Evolutionary conservation across 2,797 vertebrate species (phyloP), one percentile per base, ranked within the genome.

Genomic region (Cuniculus paca): DNA sequence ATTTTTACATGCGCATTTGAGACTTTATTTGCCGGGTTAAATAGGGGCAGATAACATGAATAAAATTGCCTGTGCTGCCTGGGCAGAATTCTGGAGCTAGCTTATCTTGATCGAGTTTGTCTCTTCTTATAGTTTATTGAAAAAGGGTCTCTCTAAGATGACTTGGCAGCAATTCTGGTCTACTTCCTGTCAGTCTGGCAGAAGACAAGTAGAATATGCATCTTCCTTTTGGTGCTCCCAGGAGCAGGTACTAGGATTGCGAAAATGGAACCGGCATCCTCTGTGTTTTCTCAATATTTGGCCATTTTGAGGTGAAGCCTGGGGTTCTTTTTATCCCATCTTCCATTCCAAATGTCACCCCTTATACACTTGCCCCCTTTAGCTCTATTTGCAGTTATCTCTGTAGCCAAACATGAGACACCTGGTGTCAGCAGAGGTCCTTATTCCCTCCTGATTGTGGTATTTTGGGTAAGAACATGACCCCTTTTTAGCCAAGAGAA

Each of bases 11-110:
- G 31, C 42, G 48, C 22, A 0, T 65, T 84, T 58, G 83, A 36
- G 22, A 24, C 74, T 94, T 93, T 93, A 42, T 90, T 86, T 83
- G 58, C 68, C 3, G 42, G 70, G 70, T 77, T 90, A 86, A 82
- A 88, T 82, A 45, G 10, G 42, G 72, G 34, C 24, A 28, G 58
- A 58, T 77, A 45, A 22, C 70, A 31, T 24, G 39, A 54, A 86
- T 87, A 63, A 79, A 91, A 61, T 63, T 70, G 65, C 6, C 42
- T 70, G 81, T 54, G n/a, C n/a, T 10, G 22, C 92, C 52, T 42
- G 63, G 88, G 72, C 28, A 63, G 68, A 75, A 60, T 39, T 72
- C 50, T 63, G 63, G 45, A 91, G 88, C 75, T 34, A 17, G 84
- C 42, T 81, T 56, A 3, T 77, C 68, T 94, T 20, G 6, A 84